Evolutionary conservation across 2,113 vertebrate species (phyloP).

Genomic region (Polypterus bichir): DNA sequence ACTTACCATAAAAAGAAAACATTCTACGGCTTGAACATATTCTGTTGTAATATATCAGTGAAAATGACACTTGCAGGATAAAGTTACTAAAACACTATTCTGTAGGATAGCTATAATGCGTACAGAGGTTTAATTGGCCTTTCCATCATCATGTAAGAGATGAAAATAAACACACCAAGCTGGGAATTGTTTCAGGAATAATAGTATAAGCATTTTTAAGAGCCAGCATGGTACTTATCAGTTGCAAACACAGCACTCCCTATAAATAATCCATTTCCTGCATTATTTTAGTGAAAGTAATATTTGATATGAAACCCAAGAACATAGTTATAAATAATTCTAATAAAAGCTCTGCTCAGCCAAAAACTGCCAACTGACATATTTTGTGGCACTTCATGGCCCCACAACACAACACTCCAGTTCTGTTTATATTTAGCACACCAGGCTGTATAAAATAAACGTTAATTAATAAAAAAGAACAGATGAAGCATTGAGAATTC

Average conservation of each 20-base stretch:
- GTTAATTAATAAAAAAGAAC: background rate
- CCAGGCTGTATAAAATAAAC: background rate
- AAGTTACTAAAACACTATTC: slow-evolving; percentile 8
- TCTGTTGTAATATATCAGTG: slow-evolving; percentile 1
- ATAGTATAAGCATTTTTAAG: background rate
- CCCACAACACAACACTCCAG: background rate
- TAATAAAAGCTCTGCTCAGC: too few relatives aligned
- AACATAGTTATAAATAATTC: background rate
- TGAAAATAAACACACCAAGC: slow-evolving; percentile 8
- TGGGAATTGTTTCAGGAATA: slow-evolving; percentile 3
- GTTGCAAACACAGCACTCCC: background rate
- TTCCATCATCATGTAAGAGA: slow-evolving; percentile 7
- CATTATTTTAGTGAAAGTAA: background rate
- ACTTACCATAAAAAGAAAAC: background rate
- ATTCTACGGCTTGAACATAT: background rate
- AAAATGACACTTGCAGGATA: slow-evolving; percentile 1
- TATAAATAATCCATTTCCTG: background rate
- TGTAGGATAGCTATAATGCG: background rate
- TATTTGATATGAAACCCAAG: background rate
- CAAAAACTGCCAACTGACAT: background rate
- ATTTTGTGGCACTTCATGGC: background rate
- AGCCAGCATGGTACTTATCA: slow-evolving; percentile 4
- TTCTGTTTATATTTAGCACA: slow-evolving; percentile 1
- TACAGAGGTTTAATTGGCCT: background rate
- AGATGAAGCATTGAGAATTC: background rate